Evolutionary conservation across 2,113 vertebrate genomes (phyloP), one percentile per base, ranked within the genome.

Genomic region (Dromiciops gliroides): DNA sequence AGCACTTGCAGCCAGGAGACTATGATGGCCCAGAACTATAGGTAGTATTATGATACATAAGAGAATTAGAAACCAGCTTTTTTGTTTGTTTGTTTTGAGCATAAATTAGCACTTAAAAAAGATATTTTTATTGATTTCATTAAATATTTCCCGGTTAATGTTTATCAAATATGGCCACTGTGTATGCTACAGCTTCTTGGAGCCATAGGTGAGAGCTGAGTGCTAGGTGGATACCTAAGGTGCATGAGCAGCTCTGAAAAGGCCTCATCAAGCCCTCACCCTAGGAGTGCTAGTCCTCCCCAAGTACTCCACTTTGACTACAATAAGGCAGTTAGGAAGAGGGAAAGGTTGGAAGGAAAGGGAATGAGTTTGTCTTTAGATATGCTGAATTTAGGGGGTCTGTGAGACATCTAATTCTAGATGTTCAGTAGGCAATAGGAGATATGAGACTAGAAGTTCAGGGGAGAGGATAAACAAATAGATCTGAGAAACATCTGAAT

Each of bases 141-240:
- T 31, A 56, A 44, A 24, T 48, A 31, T 91, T 93, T 96, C 53
- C 47, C 37, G 96, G 92, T 90, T 93, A 31, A n/a, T n/a, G 23
- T 52, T 5, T 52, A 22, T 52, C 22, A 19, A 52, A 3, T 52
- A 22, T 52, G 19, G 3, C 3, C 22, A 5, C 51, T 52, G 22
- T 52, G 51, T 22, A 52, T 52, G 51, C 19, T 52, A 52, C 50
- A 52, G 22, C 22, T 52, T 19, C 22, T 52, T 22, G 6, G 51
- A 22, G 22, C 22, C 50, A 52, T 19, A 52, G 23, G 51, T 52
- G 5, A 52, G 51, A 52, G 51, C 23, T 23, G 5, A 52, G 51
- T 52, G 51, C 51, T 22, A 52, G 51, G 3, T 52, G 22, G 51
- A 23, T 19, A 52, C 22, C 22, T 23, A 52, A 52, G 51, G 23